Evolutionary conservation across 2,113 vertebrate species (phyloP), one percentile per base, ranked within the genome.

Genomic region (Opisthocomus hoazin): DNA sequence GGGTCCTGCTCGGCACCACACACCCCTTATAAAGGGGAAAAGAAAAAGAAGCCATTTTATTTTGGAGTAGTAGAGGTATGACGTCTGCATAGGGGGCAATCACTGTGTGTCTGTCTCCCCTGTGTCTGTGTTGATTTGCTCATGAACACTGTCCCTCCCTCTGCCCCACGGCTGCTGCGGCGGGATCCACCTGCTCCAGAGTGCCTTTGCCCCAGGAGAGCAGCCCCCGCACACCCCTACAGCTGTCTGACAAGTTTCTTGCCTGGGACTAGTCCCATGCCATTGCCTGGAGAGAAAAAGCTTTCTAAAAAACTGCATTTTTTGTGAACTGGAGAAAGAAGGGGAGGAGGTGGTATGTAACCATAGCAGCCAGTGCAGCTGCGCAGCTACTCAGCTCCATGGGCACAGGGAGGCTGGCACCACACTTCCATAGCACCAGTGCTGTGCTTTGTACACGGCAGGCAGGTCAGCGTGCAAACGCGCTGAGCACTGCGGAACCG

Each of bases 311-410:
- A 84, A 32, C 53, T 76, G n/a, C 74, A 41, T 12, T 89, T 74
- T 71, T 87, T 79, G 39, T 41, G 43, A 84, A 86, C 60, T 54
- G 84, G 46, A 46, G 51, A 39, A 66, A 92, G 61, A 79, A 41
- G 54, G 61, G 76, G 56, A 87, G 78, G 30, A 63, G 83, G 79
- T 45, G 16, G 93, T 68, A 45, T 36, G 32, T 92, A 94, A 87
- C 86, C 75, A 61, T 82, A 92, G 96, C 87, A 97, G 96, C 89
- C 41, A 87, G n/a, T n/a, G n/a, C n/a, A n/a, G n/a, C n/a, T n/a
- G 73, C 39, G 26, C 74, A 58, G 60, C 29, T 36, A 34, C 43
- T 29, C 37, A 21, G 80, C 19, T 58, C 60, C 2, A 7, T 26
- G n/a, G 91, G 85, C 87, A 81, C 53, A 81, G 61, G 87, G 69